Evolutionary conservation across 2,113 vertebrate genomes (phyloP).

Genomic region (Crotalus viridis): DNA sequence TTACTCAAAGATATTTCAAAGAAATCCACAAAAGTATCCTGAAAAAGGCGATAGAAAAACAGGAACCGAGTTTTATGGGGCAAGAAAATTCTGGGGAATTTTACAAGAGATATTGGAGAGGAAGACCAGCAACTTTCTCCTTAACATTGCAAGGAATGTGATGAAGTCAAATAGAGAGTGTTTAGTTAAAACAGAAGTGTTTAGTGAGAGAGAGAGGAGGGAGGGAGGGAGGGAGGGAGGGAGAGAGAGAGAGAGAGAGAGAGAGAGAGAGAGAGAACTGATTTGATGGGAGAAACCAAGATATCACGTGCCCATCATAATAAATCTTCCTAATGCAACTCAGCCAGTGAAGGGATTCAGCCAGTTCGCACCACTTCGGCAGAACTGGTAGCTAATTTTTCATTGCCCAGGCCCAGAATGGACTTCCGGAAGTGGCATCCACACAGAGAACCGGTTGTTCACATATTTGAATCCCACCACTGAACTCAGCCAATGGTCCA

Average conservation of each 20-base stretch:
- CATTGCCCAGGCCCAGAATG: no score
- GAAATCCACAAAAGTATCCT: background rate
- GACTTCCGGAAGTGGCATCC: no score
- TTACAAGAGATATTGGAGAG: background rate
- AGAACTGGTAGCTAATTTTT: no score
- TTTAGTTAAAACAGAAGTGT: background rate
- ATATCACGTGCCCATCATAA: background rate
- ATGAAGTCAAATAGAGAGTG: background rate
- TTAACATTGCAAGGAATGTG: background rate
- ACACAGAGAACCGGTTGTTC: no score
- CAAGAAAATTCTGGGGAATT: background rate
- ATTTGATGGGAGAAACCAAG: background rate
- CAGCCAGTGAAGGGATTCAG: background rate
- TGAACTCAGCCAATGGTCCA: background rate
- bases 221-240: accelerated
- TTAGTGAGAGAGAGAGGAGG: accelerated
- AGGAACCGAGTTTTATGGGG: background rate
- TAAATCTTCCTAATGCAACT: background rate
- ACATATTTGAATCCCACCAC: no score
- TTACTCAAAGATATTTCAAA: background rate
- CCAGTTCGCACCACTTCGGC: no score
- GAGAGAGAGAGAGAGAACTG: no score
- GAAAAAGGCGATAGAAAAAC: background rate
- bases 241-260: no score
- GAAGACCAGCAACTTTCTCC: background rate